phyloP scores from a whole-genome alignment of 2,888 invertebrate species.

The Cheilosia variabilis region DNA sequence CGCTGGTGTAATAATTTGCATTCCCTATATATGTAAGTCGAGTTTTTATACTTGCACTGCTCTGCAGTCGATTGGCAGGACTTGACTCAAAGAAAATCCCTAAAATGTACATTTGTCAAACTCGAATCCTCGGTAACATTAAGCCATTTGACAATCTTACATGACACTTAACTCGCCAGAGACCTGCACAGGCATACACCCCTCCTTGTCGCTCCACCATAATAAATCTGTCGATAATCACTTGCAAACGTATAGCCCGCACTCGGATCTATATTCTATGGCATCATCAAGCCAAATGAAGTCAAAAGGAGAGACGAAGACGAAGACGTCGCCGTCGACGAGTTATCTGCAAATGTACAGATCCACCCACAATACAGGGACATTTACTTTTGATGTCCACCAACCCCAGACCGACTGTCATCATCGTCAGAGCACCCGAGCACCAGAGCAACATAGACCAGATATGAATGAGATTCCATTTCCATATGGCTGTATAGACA shows the following conservation, averaged over 20 bases:
- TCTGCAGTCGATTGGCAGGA: slow-evolving; percentile 34
- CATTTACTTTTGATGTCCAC: slow-evolving; percentile 67
- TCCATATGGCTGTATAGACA: slow-evolving; percentile 1
- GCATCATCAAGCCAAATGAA: slow-evolving; percentile 62
- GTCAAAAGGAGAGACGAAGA: slow-evolving; percentile 31
- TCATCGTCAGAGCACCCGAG: slow-evolving; percentile 41
- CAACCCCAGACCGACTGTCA: slow-evolving; percentile 54
- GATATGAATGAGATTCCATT: slow-evolving; percentile 65
- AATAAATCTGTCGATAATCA: slow-evolving; percentile 75
- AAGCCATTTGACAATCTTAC: slow-evolving; percentile 73
- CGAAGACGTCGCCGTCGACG: slow-evolving; percentile 30
- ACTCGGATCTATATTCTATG: slow-evolving; percentile 18
- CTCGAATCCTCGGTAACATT: slow-evolving; percentile 63
- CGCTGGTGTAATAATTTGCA: slow-evolving; percentile 54
- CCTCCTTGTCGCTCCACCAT: slow-evolving; percentile 48
- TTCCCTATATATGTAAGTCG: slow-evolving; percentile 33
- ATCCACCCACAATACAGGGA: slow-evolving; percentile 72
- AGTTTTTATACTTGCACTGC: slow-evolving; percentile 27
- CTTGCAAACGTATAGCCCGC: slow-evolving; percentile 55
- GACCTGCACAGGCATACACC: slow-evolving; percentile 56
- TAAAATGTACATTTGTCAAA: slow-evolving; percentile 74
- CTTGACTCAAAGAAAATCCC: slow-evolving; percentile 62
- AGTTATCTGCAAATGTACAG: slow-evolving; percentile 66
- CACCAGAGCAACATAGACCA: slow-evolving; percentile 19
- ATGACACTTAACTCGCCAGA: slow-evolving; percentile 73